Conservation (phyloP, 2,113 vertebrate genomes). For the Centrocercus urophasianus region DNA sequence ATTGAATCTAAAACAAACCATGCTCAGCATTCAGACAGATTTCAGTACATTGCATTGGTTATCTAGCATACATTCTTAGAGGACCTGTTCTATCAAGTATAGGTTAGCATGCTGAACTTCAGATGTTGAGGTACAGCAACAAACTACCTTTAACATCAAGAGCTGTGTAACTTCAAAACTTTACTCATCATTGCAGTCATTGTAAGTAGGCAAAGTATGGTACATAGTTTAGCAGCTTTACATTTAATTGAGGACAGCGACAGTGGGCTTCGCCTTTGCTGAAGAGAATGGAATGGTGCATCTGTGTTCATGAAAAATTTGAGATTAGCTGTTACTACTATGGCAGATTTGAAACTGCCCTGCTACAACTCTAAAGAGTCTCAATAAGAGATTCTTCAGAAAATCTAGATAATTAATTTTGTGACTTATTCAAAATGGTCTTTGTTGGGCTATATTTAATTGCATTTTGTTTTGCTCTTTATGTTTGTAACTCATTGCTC, state of each 20-base stretch:
- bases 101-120: background rate
- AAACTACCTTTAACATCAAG: background rate
- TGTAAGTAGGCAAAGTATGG: background rate
- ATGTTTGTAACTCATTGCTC: background rate
- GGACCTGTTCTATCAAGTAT: background rate
- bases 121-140: background rate
- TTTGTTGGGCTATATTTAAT: background rate
- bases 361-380: background rate
- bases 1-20: background rate
- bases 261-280: background rate
- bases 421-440: background rate
- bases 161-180: background rate
- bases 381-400: background rate
- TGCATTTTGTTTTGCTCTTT: constrained; percentile 16
- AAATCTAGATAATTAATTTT: background rate
- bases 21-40: background rate
- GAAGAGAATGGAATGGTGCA: background rate
- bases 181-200: background rate
- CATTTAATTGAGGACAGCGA: background rate
- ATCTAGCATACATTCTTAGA: background rate
- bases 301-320: background rate
- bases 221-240: background rate
- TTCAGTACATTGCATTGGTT: background rate
- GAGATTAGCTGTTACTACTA: background rate
- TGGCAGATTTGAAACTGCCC: background rate